phyloP scores from a whole-genome alignment of 2,888 invertebrate genomes.

The Escarpia spicata region DNA sequence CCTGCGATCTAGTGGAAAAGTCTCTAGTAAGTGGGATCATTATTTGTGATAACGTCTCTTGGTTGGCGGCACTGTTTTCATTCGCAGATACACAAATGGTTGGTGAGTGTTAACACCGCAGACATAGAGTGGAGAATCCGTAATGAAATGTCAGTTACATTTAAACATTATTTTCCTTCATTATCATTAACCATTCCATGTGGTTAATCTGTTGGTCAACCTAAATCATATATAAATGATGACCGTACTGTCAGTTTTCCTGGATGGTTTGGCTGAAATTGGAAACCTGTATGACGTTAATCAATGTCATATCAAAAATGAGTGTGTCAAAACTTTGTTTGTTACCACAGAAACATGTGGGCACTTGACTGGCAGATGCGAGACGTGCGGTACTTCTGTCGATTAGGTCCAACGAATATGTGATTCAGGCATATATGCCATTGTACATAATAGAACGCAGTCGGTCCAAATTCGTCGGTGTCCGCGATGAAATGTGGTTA shows the following conservation, averaged over 20 bases:
- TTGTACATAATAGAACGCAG: neutral
- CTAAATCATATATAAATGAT: neutral
- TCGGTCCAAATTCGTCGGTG: neutral
- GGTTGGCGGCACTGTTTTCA: neutral
- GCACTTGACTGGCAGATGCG: neutral
- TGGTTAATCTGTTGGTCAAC: neutral
- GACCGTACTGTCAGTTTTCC: neutral
- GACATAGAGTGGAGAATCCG: neutral
- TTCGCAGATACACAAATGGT: neutral
- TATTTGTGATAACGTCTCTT: neutral
- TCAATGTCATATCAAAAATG: neutral
- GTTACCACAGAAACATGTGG: neutral
- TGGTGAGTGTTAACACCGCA: neutral
- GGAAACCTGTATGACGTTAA: neutral
- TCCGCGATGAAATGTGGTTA: neutral
- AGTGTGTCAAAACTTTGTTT: neutral
- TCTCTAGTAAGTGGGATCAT: neutral
- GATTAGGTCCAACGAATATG: conserved; percentile 5
- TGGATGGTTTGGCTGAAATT: neutral
- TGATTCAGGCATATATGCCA: neutral
- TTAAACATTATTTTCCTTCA: neutral
- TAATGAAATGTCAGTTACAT: neutral
- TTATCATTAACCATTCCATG: neutral
- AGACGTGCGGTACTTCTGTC: neutral
- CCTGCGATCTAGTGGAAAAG: neutral